A percentile compares a stretch with the other conserved stretches of the same genome.
phyloP scores from a whole-genome alignment of 2,797 vertebrate genomes.

The Heliangelus exortis region DNA sequence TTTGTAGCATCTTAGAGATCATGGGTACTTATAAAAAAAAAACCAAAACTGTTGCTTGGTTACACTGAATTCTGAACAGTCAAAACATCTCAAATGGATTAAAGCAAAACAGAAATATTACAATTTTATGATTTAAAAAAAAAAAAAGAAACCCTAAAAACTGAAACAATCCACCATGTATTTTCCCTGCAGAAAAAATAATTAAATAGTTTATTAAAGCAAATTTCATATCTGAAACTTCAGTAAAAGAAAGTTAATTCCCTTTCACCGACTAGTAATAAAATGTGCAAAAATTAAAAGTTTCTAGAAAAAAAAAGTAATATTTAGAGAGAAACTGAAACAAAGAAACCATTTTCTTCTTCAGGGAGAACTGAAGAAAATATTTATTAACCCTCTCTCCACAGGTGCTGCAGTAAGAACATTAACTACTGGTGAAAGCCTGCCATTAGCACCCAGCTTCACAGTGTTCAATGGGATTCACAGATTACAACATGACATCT shows the following conservation, averaged over 20 bases:
- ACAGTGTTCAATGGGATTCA: accelerated
- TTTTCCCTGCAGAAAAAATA: constrained; percentile 45
- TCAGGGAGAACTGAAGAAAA: neutral
- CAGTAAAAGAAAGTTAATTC: constrained; percentile 42
- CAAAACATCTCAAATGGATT: constrained; percentile 6
- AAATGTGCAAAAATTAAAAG: constrained; percentile 42
- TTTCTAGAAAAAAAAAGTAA: neutral
- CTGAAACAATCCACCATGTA: constrained; percentile 7
- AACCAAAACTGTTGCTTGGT: constrained; percentile 21
- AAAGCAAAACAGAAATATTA: constrained; percentile 40
- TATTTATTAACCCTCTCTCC: neutral
- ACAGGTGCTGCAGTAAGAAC: neutral
- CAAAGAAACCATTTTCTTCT: constrained; percentile 37
- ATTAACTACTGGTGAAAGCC: neutral
- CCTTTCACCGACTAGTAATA: constrained; percentile 15
- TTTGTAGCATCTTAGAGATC: neutral
- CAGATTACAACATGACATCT: neutral
- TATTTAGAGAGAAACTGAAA: constrained; percentile 1
- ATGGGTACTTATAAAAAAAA: neutral
- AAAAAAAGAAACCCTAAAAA: neutral
- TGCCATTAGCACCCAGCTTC: neutral
- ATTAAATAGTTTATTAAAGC: constrained; percentile 45
- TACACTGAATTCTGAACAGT: constrained; percentile 26
- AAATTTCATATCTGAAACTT: constrained; percentile 28
- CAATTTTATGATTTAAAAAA: neutral